Evolutionary conservation across 2,797 vertebrate species (phyloP), one percentile per base, ranked within the genome.

Genomic region (Emydoidea blandingii): DNA sequence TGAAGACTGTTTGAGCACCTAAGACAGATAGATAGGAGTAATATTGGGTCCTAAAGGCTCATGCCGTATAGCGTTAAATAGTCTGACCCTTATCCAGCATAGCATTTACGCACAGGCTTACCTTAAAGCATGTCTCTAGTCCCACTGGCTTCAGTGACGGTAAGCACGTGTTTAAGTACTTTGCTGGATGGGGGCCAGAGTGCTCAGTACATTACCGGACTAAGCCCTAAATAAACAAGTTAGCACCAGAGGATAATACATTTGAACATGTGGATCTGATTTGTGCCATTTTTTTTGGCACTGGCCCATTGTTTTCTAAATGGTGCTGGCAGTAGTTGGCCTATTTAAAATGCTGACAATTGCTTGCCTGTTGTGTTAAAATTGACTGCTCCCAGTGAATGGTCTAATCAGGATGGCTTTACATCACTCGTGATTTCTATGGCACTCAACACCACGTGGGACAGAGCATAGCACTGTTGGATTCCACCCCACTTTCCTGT

Each of bases 201-300:
- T 44, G 25, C 86, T 95, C 65, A 79, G 56, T 62, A 85, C 92
- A 86, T 87, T 87, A 81, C 81, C 96, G 96, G 95, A 95, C 5
- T 9, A 59, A 92, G 74, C 92, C 91, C 96, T 97, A 95, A 94
- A 79, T 92, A 97, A 97, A 92, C 89, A 93, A 81, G 25, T 31
- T 47, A 54, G 56, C 82, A 81, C 96, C 79, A 85, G 93, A 95
- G 82, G 37, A 92, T 87, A 90, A 94, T 92, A 44, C 86, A 76
- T 91, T 95, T 89, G 86, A 85, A 90, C 91, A 81, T 89, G 89
- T 15, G 44, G 93, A 91, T 96, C 52, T 86, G 95, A 96, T 96
- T 92, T 96, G 92, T 44, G 91, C 95, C 93, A 19, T 92, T 94
- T 88, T 93, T 95, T 95, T 91, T 92, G 83, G 92, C 88, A 85